Conservation (phyloP, 2,797 vertebrate species). For the Syngnathus rostellatus region DNA sequence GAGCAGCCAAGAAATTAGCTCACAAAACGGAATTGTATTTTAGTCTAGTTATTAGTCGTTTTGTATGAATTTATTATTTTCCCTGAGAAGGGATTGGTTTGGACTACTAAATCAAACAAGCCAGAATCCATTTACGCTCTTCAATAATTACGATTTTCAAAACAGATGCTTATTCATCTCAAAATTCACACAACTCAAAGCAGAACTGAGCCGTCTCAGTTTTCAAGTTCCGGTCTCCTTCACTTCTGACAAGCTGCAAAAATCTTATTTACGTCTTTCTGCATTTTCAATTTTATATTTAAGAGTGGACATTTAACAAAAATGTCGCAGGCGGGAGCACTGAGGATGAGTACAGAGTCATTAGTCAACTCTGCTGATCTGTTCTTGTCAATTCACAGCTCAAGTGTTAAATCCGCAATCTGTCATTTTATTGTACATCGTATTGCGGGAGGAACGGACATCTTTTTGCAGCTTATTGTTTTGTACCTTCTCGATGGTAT, state of each 20-base stretch:
- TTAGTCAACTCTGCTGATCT: constrained; percentile 30
- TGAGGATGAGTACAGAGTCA: constrained; percentile 12
- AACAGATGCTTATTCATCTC: too few relatives aligned
- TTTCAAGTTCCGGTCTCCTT: background rate
- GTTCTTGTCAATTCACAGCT: constrained; percentile 38
- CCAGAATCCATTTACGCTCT: too few relatives aligned
- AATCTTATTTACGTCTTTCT: background rate
- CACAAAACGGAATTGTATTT: background rate
- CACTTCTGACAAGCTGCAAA: background rate
- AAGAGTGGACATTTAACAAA: constrained; percentile 27
- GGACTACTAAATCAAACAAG: too few relatives aligned
- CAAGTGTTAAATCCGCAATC: constrained; percentile 20
- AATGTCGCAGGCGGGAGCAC: constrained; percentile 14
- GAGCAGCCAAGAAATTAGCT: background rate
- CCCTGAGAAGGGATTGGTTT: too few relatives aligned
- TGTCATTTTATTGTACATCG: background rate
- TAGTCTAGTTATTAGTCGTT: too few relatives aligned
- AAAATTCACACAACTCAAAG: background rate
- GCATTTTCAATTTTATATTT: constrained; percentile 9
- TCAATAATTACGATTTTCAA: too few relatives aligned
- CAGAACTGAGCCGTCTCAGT: background rate
- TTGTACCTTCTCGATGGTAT: constrained; percentile 32
- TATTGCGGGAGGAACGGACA: background rate
- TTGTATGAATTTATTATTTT: too few relatives aligned
- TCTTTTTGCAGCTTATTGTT: constrained; percentile 23